A percentile compares a stretch with the other conserved stretches of the same genome.
Conservation (phyloP, 2,113 vertebrate species). For the Propithecus coquereli region DNA sequence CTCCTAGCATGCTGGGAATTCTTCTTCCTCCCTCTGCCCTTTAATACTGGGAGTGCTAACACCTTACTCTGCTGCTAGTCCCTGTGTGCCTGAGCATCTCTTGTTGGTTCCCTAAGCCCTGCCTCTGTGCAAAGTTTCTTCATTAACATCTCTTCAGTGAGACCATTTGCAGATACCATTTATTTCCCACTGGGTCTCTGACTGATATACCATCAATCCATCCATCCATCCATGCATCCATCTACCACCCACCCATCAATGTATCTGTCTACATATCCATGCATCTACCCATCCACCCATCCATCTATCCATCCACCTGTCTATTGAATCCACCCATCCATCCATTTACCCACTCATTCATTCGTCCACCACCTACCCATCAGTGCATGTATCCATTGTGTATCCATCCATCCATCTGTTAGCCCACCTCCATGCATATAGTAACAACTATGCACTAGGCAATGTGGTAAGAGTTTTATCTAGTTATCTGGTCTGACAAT, state of each 20-base stretch:
- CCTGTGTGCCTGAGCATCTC: neutral
- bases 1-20: neutral
- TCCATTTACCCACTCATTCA: no score
- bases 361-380: neutral
- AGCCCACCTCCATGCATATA: neutral
- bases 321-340: no score
- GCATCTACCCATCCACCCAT: neutral
- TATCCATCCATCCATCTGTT: neutral
- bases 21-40: neutral
- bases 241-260: neutral
- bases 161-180: neutral
- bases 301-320: neutral
- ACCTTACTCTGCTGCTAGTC: neutral
- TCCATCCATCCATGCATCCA: neutral
- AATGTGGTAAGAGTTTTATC: neutral
- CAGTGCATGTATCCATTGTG: neutral
- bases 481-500: neutral
- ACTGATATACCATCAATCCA: neutral
- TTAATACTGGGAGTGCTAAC: neutral
- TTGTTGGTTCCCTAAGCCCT: neutral
- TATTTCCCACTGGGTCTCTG: neutral
- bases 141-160: neutral
- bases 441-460: neutral
- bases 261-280: neutral
- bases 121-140: neutral